A percentile compares a stretch with the other conserved stretches of the same genome.
These are phyloP conservation scores for Pollachius pollachius DNA, from an alignment of 2,113 vertebrate species.

Conservation along the genomic window DNA sequence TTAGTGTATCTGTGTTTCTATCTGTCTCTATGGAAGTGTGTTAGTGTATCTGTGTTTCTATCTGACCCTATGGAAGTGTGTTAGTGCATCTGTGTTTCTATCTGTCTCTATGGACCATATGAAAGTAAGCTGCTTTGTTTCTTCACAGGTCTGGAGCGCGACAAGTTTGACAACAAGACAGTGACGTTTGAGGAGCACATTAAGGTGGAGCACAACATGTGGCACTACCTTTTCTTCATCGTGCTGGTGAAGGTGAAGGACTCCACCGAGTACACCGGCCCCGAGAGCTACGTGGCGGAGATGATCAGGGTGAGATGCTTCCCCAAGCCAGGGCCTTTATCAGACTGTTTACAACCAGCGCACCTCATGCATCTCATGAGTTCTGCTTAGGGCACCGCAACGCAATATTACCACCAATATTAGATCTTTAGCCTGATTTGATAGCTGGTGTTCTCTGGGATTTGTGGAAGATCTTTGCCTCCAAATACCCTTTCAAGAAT, in stretches of 20 bases:
- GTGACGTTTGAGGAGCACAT: slow-evolving; percentile 99
- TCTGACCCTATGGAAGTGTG: no score
- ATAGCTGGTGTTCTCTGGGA: neutral
- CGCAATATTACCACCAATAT: no score
- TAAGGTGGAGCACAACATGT: slow-evolving; percentile 99
- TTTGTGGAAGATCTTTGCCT: neutral
- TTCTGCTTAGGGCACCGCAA: no score
- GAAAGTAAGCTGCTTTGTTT: neutral
- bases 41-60: neutral
- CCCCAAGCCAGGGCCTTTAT: neutral
- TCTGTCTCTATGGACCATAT: neutral
- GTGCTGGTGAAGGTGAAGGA: slow-evolving; percentile 98
- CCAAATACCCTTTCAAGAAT: neutral
- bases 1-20: no score
- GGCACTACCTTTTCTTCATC: slow-evolving; percentile 98
- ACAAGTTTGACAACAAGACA: slow-evolving; percentile 99
- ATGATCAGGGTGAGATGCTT: slow-evolving; percentile 91
- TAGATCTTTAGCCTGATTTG: neutral
- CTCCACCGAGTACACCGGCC: slow-evolving; percentile 97
- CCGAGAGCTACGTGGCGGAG: slow-evolving; percentile 96
- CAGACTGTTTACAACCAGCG: neutral
- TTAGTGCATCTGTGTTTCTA: neutral
- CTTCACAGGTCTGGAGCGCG: slow-evolving; percentile 87
- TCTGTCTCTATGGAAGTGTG: no score
- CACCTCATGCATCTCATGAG: no score